Base-by-base conservation (phyloP, 1,140 invertebrate genomes). In the Drosophila albomicans region DNA sequence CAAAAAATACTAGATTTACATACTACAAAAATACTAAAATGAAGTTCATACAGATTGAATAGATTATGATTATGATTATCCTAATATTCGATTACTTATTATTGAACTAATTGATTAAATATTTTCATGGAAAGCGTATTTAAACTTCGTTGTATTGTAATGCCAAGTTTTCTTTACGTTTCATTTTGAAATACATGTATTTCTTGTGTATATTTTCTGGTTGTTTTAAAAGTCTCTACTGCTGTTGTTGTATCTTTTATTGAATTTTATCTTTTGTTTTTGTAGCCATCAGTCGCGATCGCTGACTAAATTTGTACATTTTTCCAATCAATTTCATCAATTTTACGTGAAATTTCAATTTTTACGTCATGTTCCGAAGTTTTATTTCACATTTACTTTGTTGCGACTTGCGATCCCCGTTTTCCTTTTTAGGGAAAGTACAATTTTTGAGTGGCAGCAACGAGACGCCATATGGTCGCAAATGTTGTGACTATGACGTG, bases 321-420 rank as follows among this genome's bases (percentile, higher is more conserved):
- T 84, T 84, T 80, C 81, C 81, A 84, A 80, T 84, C 81, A 80
- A 84, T 84, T 84, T 84, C 73, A 84, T 73, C 64, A 80, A 84
- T 84, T 38, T 84, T 79, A 73, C 64, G 67, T 77, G 58, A 67
- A 80, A 78, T 76, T 84, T 79, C 64, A 72, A 63, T 81, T 56
- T 63, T 49, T 72, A 62, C 46, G 57, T 43, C n/a, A 16, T 32
- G 57, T 68, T 77, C 43, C 8, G 32, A 32, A 10, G n/a, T 41
- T 57, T 65, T 45, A 8, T 65, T 41, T 67, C 11, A 43, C 49
- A 56, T 10, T 43, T 15, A 10, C 35, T 38, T 38, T 10, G 7
- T 11, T 7, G 35, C 35, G 35, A 38, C 35, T 8, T 10, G 20
- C 11, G 62, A 32, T 64, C 13, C 62, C 48, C 49, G 20, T 54